These are phyloP conservation scores for Morus bassanus DNA, from an alignment of 2,797 vertebrate genomes.

Conservation along the genomic window DNA sequence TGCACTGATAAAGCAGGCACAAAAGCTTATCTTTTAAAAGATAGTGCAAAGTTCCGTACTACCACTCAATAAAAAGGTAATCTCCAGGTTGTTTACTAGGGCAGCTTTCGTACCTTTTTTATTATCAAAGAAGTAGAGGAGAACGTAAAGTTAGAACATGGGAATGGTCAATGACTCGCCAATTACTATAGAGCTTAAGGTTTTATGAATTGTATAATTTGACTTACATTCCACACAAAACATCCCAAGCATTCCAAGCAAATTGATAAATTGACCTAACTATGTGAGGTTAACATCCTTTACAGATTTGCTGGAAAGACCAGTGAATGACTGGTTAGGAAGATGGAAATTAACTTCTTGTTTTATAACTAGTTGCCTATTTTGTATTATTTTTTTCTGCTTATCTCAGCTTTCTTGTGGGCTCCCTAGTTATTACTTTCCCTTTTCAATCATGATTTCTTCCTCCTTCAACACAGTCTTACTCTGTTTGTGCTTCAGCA, in stretches of 20 bases:
- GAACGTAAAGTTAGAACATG: neutral
- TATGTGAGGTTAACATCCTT: neutral
- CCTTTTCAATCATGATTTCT: neutral
- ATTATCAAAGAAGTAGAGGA: neutral
- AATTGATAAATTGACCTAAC: neutral
- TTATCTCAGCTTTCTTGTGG: neutral
- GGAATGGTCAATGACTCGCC: neutral
- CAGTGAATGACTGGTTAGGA: neutral
- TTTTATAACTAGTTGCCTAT: fast-evolving
- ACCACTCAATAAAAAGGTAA: neutral
- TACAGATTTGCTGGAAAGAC: neutral
- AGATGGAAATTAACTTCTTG: neutral
- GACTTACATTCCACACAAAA: neutral
- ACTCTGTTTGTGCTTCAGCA: neutral
- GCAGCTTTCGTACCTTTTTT: neutral
- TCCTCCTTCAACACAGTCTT: neutral
- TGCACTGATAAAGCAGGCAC: neutral
- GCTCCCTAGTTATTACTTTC: neutral
- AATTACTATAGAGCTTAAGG: neutral
- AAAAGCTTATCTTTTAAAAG: neutral
- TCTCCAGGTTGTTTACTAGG: neutral
- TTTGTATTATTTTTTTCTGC: neutral
- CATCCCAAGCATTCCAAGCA: neutral
- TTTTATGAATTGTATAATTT: neutral
- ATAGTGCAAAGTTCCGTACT: neutral